These are phyloP conservation scores for Sipha flava DNA, from an alignment of 1,140 invertebrate species.

Conservation along the genomic window DNA sequence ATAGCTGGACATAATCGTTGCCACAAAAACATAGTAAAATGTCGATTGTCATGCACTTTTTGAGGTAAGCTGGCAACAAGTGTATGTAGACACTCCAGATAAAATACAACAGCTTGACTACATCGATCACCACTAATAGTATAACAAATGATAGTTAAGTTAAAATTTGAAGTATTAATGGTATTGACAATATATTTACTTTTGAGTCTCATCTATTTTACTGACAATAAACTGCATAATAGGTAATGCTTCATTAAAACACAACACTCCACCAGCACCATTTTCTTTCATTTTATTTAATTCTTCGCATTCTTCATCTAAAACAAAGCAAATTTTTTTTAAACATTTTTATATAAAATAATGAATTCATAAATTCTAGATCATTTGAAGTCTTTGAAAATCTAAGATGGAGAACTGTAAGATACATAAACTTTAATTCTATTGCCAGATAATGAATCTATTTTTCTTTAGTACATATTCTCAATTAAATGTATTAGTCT, in stretches of 20 bases:
- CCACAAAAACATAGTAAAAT: slow-evolving; percentile 81
- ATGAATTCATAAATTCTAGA: background rate
- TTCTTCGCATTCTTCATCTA: slow-evolving; percentile 69
- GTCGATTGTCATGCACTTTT: slow-evolving; percentile 67
- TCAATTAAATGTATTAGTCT: too few species aligned
- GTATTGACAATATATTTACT: slow-evolving; percentile 48
- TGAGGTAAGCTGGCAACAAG: slow-evolving; percentile 72
- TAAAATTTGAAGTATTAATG: slow-evolving; percentile 1
- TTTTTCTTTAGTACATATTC: too few species aligned
- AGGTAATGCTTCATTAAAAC: slow-evolving; percentile 80
- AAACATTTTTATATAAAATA: background rate
- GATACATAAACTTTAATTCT: too few species aligned
- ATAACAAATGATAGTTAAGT: background rate
- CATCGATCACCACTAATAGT: slow-evolving; percentile 41
- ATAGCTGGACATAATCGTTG: slow-evolving; percentile 83
- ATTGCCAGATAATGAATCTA: too few species aligned
- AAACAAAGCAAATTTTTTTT: slow-evolving; percentile 33
- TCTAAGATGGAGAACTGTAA: too few species aligned
- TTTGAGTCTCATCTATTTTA: slow-evolving; percentile 68
- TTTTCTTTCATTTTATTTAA: slow-evolving; percentile 55
- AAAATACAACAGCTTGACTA: slow-evolving; percentile 59
- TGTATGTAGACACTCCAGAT: slow-evolving; percentile 77
- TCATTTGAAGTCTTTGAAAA: too few species aligned
- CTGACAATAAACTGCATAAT: slow-evolving; percentile 83
- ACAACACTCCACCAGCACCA: slow-evolving; percentile 62